Conservation (phyloP, 2,888 invertebrate genomes). For the Apamea crenata region DNA sequence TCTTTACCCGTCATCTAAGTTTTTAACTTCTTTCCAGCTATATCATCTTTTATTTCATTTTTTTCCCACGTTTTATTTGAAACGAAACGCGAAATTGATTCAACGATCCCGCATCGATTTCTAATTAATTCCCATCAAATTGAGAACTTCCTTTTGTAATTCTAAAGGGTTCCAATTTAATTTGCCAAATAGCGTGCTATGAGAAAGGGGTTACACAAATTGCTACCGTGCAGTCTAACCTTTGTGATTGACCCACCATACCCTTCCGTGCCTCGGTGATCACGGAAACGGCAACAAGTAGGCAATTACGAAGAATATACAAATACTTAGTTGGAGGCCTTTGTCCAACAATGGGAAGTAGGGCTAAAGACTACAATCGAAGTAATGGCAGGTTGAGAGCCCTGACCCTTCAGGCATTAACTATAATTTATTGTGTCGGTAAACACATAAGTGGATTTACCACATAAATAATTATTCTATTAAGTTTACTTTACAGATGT, state of each 20-base stretch:
- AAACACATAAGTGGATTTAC: conserved; percentile 37
- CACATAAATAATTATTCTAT: conserved; percentile 44
- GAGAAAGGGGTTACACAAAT: conserved; percentile 30
- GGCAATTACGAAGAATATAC: conserved; percentile 43
- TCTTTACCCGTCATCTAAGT: not conserved
- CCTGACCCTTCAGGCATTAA: conserved; percentile 57
- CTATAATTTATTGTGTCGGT: conserved; percentile 45
- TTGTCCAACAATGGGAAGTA: conserved; percentile 56
- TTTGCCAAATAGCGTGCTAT: not conserved
- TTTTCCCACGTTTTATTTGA: not conserved
- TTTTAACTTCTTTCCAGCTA: not conserved
- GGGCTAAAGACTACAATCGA: conserved; percentile 54
- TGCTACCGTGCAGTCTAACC: conserved; percentile 11
- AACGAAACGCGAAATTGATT: not conserved
- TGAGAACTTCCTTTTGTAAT: conserved; percentile 32
- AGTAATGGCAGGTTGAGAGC: conserved; percentile 52
- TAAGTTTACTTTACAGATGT: conserved; percentile 20
- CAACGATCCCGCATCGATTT: conserved; percentile 34
- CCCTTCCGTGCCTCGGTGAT: conserved; percentile 24
- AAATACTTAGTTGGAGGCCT: conserved; percentile 41
- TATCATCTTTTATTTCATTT: not conserved
- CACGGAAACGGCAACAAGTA: conserved; percentile 51
- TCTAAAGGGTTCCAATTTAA: conserved; percentile 11
- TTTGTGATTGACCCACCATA: conserved; percentile 32
- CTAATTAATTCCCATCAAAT: conserved; percentile 15